Evolutionary conservation across 1,140 invertebrate species (phyloP).

Genomic region (Drosophila leontia): DNA sequence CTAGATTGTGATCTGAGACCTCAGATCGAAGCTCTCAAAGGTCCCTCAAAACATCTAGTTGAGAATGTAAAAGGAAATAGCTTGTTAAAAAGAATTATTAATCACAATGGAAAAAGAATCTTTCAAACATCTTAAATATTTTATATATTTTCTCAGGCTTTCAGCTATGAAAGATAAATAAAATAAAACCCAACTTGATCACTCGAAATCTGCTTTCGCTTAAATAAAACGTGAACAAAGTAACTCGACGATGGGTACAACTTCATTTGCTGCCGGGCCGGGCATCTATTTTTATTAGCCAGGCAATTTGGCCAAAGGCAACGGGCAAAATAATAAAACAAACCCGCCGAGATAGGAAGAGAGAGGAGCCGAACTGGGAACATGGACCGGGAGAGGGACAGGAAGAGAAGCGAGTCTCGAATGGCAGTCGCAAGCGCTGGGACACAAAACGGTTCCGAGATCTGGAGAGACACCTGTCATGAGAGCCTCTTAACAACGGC

Average conservation of each 20-base stretch:
- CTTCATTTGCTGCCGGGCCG: conserved; percentile 36
- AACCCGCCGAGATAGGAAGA: neutral
- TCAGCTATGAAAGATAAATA: neutral
- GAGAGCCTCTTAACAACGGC: conserved; percentile 51
- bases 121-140: neutral
- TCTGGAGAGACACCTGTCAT: conserved; percentile 49
- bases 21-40: neutral
- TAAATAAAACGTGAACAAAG: conserved; percentile 3
- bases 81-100: neutral
- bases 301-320: conserved; percentile 58
- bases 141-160: neutral
- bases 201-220: neutral
- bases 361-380: neutral
- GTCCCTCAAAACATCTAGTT: neutral
- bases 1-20: neutral
- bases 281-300: conserved; percentile 52
- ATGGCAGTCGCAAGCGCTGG: conserved; percentile 22
- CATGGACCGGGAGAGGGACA: neutral
- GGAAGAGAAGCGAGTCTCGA: conserved; percentile 24
- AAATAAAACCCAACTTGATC: neutral
- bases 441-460: conserved; percentile 44
- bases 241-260: conserved; percentile 35
- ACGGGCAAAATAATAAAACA: conserved; percentile 41
- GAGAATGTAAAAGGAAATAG: neutral
- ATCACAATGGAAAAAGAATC: neutral